Evolutionary conservation across 1,140 invertebrate genomes (phyloP), one percentile per base, ranked within the genome.

Genomic region (Saccostrea echinata): DNA sequence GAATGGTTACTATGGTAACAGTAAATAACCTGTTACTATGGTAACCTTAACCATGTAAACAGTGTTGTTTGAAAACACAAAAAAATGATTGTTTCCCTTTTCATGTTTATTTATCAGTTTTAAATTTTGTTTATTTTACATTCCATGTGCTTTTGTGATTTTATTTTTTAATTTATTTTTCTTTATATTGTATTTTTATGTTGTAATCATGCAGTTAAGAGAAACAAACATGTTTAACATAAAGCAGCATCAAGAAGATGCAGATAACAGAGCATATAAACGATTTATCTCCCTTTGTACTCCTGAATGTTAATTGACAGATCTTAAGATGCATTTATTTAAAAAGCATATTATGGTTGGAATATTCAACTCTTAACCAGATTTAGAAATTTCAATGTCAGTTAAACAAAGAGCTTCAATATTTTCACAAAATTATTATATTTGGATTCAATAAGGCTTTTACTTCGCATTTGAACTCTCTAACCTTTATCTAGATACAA

Each of bases 61-160:
- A 43, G 16, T 76, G 68, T 76, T 76, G 68, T 76, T 76, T 61
- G 24, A 76, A 33, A 76, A 33, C 27, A 64, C 8, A 24, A 64
- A 24, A 43, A 43, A 43, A 6, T 61, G n/a, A n/a, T n/a, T n/a
- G 55, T 61, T 76, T 4, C 68, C 68, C 27, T 76, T 27, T 13
- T 76, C 30, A 30, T 76, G 68, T 35, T 27, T 30, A 76, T 76
- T 76, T 76, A 76, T 76, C 68, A 76, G 68, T 76, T 76, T 76
- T 76, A 76, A 30, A 76, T 76, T 76, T 76, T 76, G 68, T 76
- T 76, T 76, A 76, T 76, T 76, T 76, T 76, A 76, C 68, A 76
- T 76, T 76, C 68, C 68, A 76, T 33, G 30, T 27, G 30, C 24
- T 33, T 27, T 30, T 76, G 68, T 76, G 68, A 76, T 76, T 64